Base-by-base conservation (phyloP, 2,797 vertebrate species). In the Aselliscus stoliczkanus region DNA sequence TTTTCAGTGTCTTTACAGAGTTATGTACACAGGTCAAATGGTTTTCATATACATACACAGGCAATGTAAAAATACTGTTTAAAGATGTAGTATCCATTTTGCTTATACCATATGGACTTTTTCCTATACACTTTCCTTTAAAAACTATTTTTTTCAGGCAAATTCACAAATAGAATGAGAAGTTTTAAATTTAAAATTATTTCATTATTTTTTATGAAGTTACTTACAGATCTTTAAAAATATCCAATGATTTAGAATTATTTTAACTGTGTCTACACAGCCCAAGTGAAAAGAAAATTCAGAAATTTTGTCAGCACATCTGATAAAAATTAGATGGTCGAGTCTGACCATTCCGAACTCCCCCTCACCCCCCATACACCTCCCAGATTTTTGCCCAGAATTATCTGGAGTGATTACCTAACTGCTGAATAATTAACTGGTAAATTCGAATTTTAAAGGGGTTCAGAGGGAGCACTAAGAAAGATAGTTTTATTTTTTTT, bases 1-100 rank as follows among this genome's bases (percentile, higher is more conserved):
- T 99, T 99, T 99, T 99, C 99, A 99, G 99, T 99, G 99, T 99
- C 99, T 99, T 99, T 99, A 99, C 98, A 99, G 98, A 98, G 98
- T 99, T 99, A 99, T 99, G 98, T 98, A 98, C 98, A 99, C 98
- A 99, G 98, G 98, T 98, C 96, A 98, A 98, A 98, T 97, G 96
- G 97, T 98, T 98, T 83, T 97, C 97, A 98, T 98, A 98, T 95
- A 98, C 89, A 96, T 98, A 98, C 98, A 98, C 97, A 98, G 97
- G 98, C 97, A 98, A 98, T 98, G 97, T 98, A 98, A 98, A 98
- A 98, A 98, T 98, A 98, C 98, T 98, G 98, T 98, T 98, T 98
- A 98, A 98, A 98, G 98, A 98, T 98, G 98, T 98, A 98, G 97
- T 98, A 98, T 98, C 98, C 98, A 97, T 98, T 98, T 98, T 96